A percentile compares a stretch with the other conserved stretches of the same genome.
phyloP scores from a whole-genome alignment of 2,888 invertebrate genomes.

The Opisthograptis luteolata region DNA sequence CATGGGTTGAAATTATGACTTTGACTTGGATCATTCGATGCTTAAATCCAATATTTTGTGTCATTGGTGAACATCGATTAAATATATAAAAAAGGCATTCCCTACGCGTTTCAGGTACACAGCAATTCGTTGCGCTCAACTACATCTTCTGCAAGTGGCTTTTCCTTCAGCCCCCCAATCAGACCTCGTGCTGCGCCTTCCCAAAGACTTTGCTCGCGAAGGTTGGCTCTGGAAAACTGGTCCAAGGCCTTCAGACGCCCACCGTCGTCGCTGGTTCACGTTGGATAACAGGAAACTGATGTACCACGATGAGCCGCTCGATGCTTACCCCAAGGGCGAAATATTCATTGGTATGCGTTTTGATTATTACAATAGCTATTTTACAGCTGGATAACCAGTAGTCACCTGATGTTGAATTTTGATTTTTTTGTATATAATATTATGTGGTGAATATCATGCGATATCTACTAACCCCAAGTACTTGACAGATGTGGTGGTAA shows the following conservation, averaged over 20 bases:
- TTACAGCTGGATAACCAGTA: no score
- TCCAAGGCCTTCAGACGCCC: conserved; percentile 91
- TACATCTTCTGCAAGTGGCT: conserved; percentile 92
- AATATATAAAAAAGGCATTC: no score
- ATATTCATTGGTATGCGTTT: conserved; percentile 89
- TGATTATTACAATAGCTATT: background rate
- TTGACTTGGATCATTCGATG: no score
- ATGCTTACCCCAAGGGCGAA: conserved; percentile 95
- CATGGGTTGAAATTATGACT: no score
- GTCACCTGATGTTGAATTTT: no score
- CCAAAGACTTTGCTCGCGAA: conserved; percentile 93
- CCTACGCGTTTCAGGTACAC: conserved; percentile 80
- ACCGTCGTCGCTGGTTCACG: conserved; percentile 94
- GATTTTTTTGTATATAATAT: no score
- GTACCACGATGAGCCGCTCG: conserved; percentile 95
- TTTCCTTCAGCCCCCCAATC: conserved; percentile 90
- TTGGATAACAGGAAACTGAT: conserved; percentile 95
- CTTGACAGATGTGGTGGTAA: no score
- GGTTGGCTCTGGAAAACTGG: conserved; percentile 96
- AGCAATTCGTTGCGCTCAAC: conserved; percentile 92
- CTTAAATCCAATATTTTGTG: no score
- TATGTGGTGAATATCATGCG: no score
- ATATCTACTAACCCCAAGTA: no score
- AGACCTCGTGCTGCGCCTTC: conserved; percentile 88
- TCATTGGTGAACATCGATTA: background rate